These are phyloP conservation scores for Rhinolophus sinicus DNA, from an alignment of 2,113 vertebrate genomes.

Conservation along the genomic window DNA sequence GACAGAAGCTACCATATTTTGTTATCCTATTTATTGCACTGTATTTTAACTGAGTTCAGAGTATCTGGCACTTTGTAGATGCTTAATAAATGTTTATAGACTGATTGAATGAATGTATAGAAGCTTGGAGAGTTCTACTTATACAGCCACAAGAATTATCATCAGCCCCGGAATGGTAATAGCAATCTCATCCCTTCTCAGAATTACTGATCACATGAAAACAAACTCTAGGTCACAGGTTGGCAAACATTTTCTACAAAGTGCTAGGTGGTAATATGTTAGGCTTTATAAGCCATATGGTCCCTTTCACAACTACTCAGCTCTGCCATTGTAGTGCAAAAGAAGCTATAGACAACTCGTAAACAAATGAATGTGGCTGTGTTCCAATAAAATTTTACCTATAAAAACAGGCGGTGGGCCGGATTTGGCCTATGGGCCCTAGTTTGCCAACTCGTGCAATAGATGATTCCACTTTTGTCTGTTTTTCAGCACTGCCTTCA, in stretches of 20 bases:
- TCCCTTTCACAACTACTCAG: not conserved
- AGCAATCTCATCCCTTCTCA: not conserved
- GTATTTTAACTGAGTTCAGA: not conserved
- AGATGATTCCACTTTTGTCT: not conserved
- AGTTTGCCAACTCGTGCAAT: not conserved
- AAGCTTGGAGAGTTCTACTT: not conserved
- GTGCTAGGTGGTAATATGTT: not conserved
- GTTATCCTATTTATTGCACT: not conserved
- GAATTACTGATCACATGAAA: conserved; percentile 6
- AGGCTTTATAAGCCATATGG: not conserved
- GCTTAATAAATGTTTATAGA: not conserved
- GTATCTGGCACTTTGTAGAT: not conserved
- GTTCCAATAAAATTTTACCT: not conserved
- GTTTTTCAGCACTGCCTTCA: not conserved
- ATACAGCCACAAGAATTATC: not conserved
- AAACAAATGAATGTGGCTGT: not conserved
- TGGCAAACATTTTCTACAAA: not conserved
- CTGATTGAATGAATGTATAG: not conserved
- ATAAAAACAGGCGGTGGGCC: not conserved
- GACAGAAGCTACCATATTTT: not conserved
- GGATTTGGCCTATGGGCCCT: not conserved
- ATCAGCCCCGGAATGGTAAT: not conserved
- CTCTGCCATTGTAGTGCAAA: not conserved
- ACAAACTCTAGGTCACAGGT: not conserved
- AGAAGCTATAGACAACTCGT: not conserved